A percentile compares a stretch with the other conserved stretches of the same genome.
Conservation (phyloP, 2,113 vertebrate genomes). For the Forbesichthys papilliferus region DNA sequence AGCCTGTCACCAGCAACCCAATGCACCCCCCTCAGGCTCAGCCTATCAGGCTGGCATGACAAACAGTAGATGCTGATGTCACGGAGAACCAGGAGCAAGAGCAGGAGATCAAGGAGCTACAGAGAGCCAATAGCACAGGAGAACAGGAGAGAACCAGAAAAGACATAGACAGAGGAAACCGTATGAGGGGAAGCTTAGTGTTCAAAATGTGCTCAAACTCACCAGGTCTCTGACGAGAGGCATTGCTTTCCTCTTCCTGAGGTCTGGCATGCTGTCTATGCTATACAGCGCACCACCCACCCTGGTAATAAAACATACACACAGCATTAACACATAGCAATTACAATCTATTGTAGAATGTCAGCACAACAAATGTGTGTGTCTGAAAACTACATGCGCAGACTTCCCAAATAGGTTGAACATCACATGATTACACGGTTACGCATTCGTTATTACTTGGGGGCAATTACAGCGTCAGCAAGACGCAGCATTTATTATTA, state of each 20-base stretch:
- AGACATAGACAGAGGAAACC: background rate
- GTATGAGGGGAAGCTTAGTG: background rate
- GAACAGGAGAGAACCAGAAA: background rate
- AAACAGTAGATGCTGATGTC: too few species aligned
- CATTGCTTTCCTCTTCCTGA: conserved; percentile 94
- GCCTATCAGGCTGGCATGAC: conserved; percentile 3
- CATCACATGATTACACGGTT: too few species aligned
- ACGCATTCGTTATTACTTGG: too few species aligned
- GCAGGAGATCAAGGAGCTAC: too few species aligned
- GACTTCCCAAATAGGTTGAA: too few species aligned
- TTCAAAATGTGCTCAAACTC: conserved; percentile 58
- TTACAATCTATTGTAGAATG: too few species aligned
- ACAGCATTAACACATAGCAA: background rate
- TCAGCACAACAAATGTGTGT: too few species aligned
- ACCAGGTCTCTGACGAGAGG: conserved; percentile 97
- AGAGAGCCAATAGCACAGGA: background rate
- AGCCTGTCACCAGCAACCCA: conserved; percentile 2
- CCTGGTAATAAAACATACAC: conserved; percentile 69
- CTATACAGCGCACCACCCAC: conserved; percentile 95
- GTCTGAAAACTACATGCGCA: too few species aligned
- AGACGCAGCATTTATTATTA: too few species aligned
- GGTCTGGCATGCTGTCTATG: conserved; percentile 99
- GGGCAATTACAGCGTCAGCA: too few species aligned
- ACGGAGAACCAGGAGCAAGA: too few species aligned
- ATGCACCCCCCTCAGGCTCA: background rate